phyloP scores from a whole-genome alignment of 30 jellyfish, hydroid and myxozoan genomes.

The Chironex yamaguchii region DNA sequence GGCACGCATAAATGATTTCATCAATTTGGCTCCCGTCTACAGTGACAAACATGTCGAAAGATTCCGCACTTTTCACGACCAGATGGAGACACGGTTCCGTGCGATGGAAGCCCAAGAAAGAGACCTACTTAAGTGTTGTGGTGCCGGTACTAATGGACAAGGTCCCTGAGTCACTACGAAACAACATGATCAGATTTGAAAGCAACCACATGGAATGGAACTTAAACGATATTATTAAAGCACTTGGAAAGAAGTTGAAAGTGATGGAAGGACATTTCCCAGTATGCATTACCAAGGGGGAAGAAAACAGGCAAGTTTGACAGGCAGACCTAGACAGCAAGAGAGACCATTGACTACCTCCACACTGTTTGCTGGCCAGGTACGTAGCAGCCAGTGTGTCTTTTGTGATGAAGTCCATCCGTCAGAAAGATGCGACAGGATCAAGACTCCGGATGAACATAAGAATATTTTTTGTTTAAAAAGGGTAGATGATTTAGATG shows the following conservation, averaged over 20 bases:
- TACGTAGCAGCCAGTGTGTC: background rate
- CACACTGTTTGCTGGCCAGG: slow-evolving; percentile 40
- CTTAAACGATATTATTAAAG: background rate
- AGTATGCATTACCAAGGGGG: background rate
- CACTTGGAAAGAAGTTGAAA: background rate
- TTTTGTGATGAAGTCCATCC: slow-evolving; percentile 3
- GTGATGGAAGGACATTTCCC: slow-evolving; percentile 3
- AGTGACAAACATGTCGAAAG: too few species aligned
- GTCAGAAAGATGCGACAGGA: slow-evolving; percentile 4
- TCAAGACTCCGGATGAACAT: slow-evolving; percentile 7
- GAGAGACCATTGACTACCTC: slow-evolving; percentile 32
- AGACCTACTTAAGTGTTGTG: too few species aligned
- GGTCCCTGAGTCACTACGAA: too few species aligned
- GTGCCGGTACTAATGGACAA: too few species aligned
- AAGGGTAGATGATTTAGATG: slow-evolving; percentile 15
- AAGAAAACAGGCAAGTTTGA: background rate
- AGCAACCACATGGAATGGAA: slow-evolving; percentile 50
- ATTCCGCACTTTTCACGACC: too few species aligned
- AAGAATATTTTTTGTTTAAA: slow-evolving; percentile 33
- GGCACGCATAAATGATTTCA: too few species aligned
- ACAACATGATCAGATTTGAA: too few species aligned
- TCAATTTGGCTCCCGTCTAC: too few species aligned
- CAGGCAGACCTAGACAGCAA: background rate
- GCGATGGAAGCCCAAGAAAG: too few species aligned
- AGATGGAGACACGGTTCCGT: too few species aligned